These are phyloP conservation scores for Nannobrachium achirus DNA, from an alignment of 2,113 vertebrate genomes.

Conservation along the genomic window DNA sequence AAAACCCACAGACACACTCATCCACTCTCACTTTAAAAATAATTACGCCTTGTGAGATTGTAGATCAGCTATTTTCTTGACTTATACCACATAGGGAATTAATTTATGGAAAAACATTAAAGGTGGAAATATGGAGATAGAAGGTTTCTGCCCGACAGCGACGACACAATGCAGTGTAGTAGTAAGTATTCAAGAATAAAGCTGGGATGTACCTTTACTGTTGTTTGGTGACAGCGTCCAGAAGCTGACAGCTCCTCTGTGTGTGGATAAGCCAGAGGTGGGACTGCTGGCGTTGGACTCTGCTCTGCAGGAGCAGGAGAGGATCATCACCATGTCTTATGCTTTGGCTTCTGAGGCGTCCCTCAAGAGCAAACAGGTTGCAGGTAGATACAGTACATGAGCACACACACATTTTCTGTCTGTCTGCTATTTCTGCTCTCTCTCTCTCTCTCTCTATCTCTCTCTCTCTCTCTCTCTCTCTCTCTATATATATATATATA, in stretches of 20 bases:
- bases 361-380: slow-evolving; percentile 94
- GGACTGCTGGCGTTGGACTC: slow-evolving; percentile 82
- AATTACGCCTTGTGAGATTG: too few species aligned
- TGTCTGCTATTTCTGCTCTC: neutral
- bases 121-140: too few species aligned
- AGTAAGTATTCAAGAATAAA: too few species aligned
- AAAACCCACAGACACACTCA: neutral
- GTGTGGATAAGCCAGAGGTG: slow-evolving; percentile 81
- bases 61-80: too few species aligned
- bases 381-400: slow-evolving; percentile 94
- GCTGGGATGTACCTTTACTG: too few species aligned
- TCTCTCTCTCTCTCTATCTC: neutral
- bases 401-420: neutral
- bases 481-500: too few species aligned
- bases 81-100: too few species aligned
- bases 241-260: slow-evolving; percentile 81
- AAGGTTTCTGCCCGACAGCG: too few species aligned
- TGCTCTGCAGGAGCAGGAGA: slow-evolving; percentile 92
- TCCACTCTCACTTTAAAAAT: too few species aligned
- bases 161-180: too few species aligned
- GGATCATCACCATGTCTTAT: slow-evolving; percentile 97
- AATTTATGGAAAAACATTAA: too few species aligned
- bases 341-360: slow-evolving; percentile 96
- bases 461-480: too few species aligned
- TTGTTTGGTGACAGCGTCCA: slow-evolving; percentile 81